Evolutionary conservation across 2,113 vertebrate genomes (phyloP), one percentile per base, ranked within the genome.

Genomic region (Ceyx cyanopectus): DNA sequence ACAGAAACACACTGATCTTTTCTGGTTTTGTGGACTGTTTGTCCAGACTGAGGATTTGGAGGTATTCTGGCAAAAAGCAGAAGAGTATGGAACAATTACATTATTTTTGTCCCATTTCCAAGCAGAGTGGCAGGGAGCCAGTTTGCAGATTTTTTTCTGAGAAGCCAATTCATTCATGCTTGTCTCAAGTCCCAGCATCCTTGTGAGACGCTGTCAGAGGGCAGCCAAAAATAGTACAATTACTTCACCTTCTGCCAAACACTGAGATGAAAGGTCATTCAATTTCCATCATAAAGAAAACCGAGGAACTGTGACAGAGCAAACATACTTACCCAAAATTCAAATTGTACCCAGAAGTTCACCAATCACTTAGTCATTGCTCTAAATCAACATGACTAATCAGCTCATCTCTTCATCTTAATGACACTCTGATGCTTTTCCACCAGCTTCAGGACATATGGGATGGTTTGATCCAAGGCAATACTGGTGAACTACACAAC

Each of bases 131-230:
- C 81, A 85, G 65, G 77, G n/a, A 58, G 80, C 82, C 93, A 88
- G 83, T 77, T 87, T 72, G 57, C 79, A 48, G 72, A 89, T n/a
- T 85, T 85, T 85, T 67, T 74, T 90, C 73, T 84, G 80, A 85
- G 85, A 81, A 94, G 77, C 69, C 77, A 81, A 37, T n/a, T 81
- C 82, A 85, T 90, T 91, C 69, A 43, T 53, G 76, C 56, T 57
- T 53, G 61, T 94, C 57, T 92, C 82, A 78, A 70, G 61, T 61
- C 57, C 57, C 73, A 93, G 77, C 43, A 93, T 70, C 85, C 85
- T 74, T 83, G 57, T 67, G 48, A 93, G 76, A 67, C 91, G 73
- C 85, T 94, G 92, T 81, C 82, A 85, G 80, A 91, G 82, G 72
- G 82, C 90, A 95, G 91, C 81, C 95, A 82, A 73, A 73, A 80